A percentile compares a stretch with the other conserved stretches of the same genome.
phyloP scores from a whole-genome alignment of 2,113 vertebrate species.

The Perca schrenkii region DNA sequence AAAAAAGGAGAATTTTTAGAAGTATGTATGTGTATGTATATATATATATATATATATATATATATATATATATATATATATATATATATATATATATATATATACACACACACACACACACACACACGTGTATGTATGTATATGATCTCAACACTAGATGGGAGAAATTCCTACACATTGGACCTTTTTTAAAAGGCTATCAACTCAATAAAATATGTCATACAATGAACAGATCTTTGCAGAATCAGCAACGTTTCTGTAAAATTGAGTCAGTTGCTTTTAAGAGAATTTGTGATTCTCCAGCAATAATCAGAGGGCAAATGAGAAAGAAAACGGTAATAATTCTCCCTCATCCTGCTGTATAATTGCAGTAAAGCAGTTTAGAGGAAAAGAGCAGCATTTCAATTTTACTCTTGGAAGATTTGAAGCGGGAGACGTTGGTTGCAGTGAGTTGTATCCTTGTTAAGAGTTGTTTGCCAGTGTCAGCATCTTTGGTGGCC shows the following conservation, averaged over 20 bases:
- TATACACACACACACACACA: no score
- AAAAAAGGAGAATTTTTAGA: no score
- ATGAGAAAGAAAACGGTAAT: conserved; percentile 39
- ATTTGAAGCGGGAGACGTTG: conserved; percentile 13
- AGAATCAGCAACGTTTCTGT: conserved; percentile 9
- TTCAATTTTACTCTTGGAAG: conserved; percentile 36
- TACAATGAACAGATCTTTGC: background rate
- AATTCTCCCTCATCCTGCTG: conserved; percentile 30
- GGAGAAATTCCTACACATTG: no score
- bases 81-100: no score
- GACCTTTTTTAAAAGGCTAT: background rate
- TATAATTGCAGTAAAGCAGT: conserved; percentile 29
- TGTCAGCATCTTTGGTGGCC: conserved; percentile 67
- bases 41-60: no score
- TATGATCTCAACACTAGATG: no score
- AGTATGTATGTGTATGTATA: no score
- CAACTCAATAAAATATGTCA: background rate
- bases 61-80: no score
- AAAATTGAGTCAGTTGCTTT: conserved; percentile 10
- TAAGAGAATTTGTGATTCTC: conserved; percentile 29
- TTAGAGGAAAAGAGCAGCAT: conserved; percentile 25
- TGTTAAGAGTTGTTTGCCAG: conserved; percentile 40
- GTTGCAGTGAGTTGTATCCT: conserved; percentile 42
- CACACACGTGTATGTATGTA: no score
- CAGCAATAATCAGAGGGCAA: conserved; percentile 30